Evolutionary conservation across 2,888 invertebrate species (phyloP).

Genomic region (Zelleria hepariella): DNA sequence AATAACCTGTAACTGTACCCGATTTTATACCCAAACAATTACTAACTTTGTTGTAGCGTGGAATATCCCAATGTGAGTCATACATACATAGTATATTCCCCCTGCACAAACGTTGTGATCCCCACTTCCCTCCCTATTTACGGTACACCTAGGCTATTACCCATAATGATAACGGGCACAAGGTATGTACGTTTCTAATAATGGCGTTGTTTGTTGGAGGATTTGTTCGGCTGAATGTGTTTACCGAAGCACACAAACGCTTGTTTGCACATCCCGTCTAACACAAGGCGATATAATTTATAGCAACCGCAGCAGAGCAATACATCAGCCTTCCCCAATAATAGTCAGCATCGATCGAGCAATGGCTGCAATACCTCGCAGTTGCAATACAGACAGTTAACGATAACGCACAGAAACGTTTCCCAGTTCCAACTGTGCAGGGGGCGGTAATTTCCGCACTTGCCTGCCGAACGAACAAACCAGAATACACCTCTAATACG

Average conservation of each 20-base stretch:
- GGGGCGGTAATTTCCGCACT: not conserved
- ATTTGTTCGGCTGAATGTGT: not conserved
- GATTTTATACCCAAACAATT: too few species aligned
- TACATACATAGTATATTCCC: not conserved
- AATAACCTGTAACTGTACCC: too few species aligned
- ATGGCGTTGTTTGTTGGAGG: not conserved
- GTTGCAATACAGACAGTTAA: not conserved
- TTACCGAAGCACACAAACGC: not conserved
- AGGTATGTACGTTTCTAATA: not conserved
- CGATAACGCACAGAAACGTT: not conserved
- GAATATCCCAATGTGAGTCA: not conserved
- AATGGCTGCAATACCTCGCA: not conserved
- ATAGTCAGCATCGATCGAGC: not conserved
- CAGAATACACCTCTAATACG: not conserved
- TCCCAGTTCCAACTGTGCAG: not conserved
- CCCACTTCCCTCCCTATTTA: not conserved
- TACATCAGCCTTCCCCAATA: not conserved
- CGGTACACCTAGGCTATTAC: not conserved
- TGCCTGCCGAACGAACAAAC: not conserved
- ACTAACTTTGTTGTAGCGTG: not conserved
- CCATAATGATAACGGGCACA: not conserved
- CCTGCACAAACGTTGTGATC: not conserved
- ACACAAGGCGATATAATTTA: not conserved
- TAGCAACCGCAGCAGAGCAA: not conserved
- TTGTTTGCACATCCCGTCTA: not conserved